phyloP scores from a whole-genome alignment of 2,797 vertebrate genomes.

The Erithacus rubecula region DNA sequence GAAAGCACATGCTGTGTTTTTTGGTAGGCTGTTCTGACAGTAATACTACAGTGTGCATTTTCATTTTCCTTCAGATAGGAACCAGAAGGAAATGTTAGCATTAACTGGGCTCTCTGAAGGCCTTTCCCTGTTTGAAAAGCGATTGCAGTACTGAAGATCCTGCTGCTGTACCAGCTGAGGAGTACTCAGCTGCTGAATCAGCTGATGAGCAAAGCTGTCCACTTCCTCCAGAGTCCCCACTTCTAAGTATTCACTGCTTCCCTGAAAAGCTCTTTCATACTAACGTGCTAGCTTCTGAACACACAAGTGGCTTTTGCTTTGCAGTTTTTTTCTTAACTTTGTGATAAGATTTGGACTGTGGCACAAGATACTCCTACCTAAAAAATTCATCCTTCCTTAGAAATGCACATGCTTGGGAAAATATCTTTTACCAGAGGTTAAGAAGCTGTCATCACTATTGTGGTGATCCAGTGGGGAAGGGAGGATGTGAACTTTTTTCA shows the following conservation, averaged over 20 bases:
- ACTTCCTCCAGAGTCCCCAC: not conserved
- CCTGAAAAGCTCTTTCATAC: not conserved
- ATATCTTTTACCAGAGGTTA: not conserved
- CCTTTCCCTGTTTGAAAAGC: conserved; percentile 38
- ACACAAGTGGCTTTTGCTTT: not conserved
- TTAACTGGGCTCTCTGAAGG: conserved; percentile 43
- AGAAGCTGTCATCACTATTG: not conserved
- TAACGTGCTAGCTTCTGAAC: not conserved
- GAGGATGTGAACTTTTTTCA: not conserved
- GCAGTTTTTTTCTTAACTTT: not conserved
- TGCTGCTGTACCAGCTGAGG: conserved; percentile 30
- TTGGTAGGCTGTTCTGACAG: not conserved
- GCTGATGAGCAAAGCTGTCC: conserved; percentile 52
- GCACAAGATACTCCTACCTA: not conserved
- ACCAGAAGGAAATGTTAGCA: conserved; percentile 32
- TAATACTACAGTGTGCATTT: not conserved
- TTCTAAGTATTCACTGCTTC: conserved; percentile 36
- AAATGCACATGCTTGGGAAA: not conserved
- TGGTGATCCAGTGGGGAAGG: not conserved
- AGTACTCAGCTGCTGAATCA: conserved; percentile 56
- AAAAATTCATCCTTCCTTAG: not conserved
- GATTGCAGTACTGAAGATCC: conserved; percentile 46
- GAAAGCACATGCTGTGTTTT: not conserved
- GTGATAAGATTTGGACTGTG: not conserved
- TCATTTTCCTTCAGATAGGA: conserved; percentile 46